Percentiles rank a stretch among this genome's conserved stretches.
These are phyloP conservation scores for Phocoena sinus DNA, from an alignment of 2,113 vertebrate genomes.

Conservation along the genomic window DNA sequence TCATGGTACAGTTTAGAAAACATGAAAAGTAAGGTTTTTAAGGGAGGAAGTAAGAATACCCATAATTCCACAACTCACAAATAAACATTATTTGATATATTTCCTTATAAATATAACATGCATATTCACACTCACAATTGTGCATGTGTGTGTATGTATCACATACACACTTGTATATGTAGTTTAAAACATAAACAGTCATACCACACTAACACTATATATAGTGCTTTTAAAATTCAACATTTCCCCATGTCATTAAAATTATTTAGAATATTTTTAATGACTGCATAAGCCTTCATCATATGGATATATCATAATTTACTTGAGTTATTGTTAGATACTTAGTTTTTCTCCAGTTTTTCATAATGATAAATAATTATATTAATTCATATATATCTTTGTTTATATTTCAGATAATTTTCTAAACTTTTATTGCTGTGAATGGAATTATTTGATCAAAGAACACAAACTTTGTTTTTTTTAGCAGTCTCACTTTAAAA, in stretches of 20 bases:
- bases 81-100: neutral
- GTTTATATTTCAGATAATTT: constrained; percentile 11
- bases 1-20: neutral
- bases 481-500: neutral
- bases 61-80: neutral
- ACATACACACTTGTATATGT: neutral
- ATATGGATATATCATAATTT: neutral
- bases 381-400: neutral
- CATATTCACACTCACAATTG: neutral
- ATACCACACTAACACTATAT: neutral
- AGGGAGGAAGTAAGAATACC: neutral
- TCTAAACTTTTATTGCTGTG: neutral
- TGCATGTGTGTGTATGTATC: neutral
- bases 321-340: neutral
- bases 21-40: constrained; percentile 15
- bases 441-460: neutral
- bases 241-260: neutral
- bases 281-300: neutral
- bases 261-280: constrained; percentile 4
- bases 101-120: neutral
- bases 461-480: neutral
- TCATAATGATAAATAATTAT: neutral
- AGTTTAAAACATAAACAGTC: neutral
- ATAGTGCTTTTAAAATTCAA: neutral
- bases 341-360: neutral